These are phyloP conservation scores for Empis stercorea DNA, from an alignment of 2,888 invertebrate species.

Conservation along the genomic window DNA sequence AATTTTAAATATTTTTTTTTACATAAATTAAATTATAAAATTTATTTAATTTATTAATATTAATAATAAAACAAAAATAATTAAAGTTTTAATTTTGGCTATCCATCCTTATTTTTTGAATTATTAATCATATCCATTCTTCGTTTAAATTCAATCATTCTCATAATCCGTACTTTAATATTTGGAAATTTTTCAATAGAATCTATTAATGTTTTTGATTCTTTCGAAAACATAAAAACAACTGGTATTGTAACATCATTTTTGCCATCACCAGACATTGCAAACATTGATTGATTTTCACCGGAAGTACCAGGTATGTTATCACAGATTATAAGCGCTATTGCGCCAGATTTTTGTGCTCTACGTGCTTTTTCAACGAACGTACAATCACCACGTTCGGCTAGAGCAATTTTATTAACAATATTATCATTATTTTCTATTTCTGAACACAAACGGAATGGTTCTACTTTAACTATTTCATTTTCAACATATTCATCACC, in stretches of 20 bases:
- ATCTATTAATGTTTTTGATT: slow-evolving; percentile 54
- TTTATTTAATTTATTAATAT: too few species aligned
- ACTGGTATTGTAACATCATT: slow-evolving; percentile 79
- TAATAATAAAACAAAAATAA: too few species aligned
- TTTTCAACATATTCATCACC: slow-evolving; percentile 53
- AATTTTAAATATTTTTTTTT: too few species aligned
- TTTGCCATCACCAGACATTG: slow-evolving; percentile 89
- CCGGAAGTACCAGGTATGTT: slow-evolving; percentile 65
- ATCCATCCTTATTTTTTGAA: background rate
- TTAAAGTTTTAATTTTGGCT: background rate
- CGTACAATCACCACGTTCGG: slow-evolving; percentile 86
- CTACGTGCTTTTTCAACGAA: slow-evolving; percentile 82
- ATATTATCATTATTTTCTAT: slow-evolving; percentile 47
- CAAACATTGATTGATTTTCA: slow-evolving; percentile 71
- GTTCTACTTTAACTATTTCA: slow-evolving; percentile 49
- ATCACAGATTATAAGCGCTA: slow-evolving; percentile 75
- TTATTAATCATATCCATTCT: slow-evolving; percentile 1
- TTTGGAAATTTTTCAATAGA: slow-evolving; percentile 44
- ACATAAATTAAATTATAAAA: too few species aligned
- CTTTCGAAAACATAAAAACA: slow-evolving; percentile 75
- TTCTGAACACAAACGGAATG: slow-evolving; percentile 50
- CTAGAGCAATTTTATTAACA: slow-evolving; percentile 65
- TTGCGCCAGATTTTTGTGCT: slow-evolving; percentile 69
- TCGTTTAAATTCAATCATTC: slow-evolving; percentile 34
- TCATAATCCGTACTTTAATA: slow-evolving; percentile 36